Conservation (phyloP, 2,888 invertebrate species). For the Synergus umbraculus region DNA sequence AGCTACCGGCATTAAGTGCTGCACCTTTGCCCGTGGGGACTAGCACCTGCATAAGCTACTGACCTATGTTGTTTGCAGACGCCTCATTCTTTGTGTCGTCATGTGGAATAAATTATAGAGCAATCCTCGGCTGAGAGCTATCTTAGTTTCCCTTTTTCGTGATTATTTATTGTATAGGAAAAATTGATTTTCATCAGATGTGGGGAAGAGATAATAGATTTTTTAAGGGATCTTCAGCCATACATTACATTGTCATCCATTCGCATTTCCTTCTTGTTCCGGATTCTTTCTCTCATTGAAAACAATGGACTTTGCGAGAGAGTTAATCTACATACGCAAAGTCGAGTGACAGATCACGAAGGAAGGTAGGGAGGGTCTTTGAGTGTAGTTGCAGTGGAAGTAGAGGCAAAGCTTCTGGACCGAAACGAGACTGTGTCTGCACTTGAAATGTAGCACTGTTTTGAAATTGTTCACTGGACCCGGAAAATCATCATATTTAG, state of each 20-base stretch:
- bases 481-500: too few relatives aligned
- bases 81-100: constrained; percentile 5
- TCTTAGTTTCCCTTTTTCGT: neutral
- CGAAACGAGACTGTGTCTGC: constrained; percentile 2
- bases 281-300: constrained; percentile 50
- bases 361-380: constrained; percentile 54
- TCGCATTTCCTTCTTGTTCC: neutral
- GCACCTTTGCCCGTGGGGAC: constrained; percentile 48
- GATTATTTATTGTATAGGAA: neutral
- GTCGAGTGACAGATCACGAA: constrained; percentile 73
- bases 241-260: neutral
- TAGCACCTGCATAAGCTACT: constrained; percentile 42
- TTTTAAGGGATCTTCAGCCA: neutral
- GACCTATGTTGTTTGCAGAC: constrained; percentile 2
- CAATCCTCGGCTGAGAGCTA: neutral
- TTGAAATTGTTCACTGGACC: too few relatives aligned
- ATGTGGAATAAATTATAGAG: neutral
- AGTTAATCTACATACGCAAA: constrained; percentile 74
- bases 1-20: constrained; percentile 42
- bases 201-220: neutral
- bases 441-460: neutral
- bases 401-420: neutral
- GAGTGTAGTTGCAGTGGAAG: neutral
- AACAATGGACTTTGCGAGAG: constrained; percentile 69
- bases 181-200: too few relatives aligned